Percentiles rank a stretch among this genome's conserved stretches.
Evolutionary conservation across 1,140 invertebrate genomes (phyloP).

Genomic region (Heliothis subflexa): DNA sequence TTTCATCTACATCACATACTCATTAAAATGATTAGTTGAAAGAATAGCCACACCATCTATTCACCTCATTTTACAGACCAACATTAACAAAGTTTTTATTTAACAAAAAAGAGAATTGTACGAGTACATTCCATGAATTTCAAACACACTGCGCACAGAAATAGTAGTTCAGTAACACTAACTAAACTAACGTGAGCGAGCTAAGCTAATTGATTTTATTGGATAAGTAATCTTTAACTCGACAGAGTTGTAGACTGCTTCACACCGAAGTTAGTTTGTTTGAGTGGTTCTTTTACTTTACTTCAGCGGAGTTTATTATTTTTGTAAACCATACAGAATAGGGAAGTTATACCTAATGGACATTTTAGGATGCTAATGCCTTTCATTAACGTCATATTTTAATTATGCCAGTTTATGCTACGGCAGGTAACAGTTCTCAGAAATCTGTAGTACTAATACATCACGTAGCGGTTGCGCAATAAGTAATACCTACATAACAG

Average conservation of each 20-base stretch:
- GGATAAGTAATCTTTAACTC: constrained; percentile 27
- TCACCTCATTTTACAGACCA: neutral
- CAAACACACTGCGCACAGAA: constrained; percentile 12
- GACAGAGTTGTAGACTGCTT: neutral
- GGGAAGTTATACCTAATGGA: too few relatives aligned
- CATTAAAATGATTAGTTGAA: too few relatives aligned
- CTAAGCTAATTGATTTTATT: constrained; percentile 27
- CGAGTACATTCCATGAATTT: constrained; percentile 4
- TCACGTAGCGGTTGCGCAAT: constrained; percentile 36
- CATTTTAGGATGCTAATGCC: neutral
- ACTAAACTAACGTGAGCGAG: constrained; percentile 7
- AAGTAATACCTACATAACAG: constrained; percentile 41
- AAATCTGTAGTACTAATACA: constrained; percentile 24
- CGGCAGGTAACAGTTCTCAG: neutral
- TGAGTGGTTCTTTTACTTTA: neutral
- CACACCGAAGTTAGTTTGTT: constrained; percentile 6
- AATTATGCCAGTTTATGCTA: neutral
- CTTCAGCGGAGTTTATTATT: neutral
- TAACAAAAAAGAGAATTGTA: neutral
- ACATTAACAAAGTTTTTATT: neutral
- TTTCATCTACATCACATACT: too few relatives aligned
- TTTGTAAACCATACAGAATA: too few relatives aligned
- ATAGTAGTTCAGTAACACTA: constrained; percentile 7
- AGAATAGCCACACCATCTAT: neutral
- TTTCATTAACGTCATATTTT: neutral